Conservation (phyloP, 2,888 invertebrate species). For the Apamea sordens region DNA sequence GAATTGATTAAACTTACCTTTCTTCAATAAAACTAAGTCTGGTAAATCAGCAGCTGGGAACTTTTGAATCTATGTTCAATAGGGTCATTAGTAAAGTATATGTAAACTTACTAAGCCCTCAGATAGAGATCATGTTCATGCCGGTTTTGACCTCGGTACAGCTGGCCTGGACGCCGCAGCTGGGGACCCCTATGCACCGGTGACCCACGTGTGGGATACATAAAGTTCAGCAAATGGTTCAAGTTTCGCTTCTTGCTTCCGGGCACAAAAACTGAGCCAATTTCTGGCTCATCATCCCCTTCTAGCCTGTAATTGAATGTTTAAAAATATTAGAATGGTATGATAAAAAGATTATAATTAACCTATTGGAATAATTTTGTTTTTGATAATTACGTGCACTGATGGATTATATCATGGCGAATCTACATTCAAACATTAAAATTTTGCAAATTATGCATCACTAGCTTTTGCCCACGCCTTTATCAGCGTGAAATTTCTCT, state of each 20-base stretch:
- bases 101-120: slow-evolving; percentile 95
- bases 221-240: slow-evolving; percentile 98
- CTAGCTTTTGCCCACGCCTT: background rate
- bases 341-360: background rate
- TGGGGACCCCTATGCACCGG: slow-evolving; percentile 77
- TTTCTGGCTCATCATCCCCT: slow-evolving; percentile 92
- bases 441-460: background rate
- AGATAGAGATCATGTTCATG: slow-evolving; percentile 98
- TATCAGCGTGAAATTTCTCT: background rate
- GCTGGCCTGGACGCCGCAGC: slow-evolving; percentile 77
- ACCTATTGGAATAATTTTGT: background rate
- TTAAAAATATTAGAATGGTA: background rate
- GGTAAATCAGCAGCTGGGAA: background rate
- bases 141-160: slow-evolving; percentile 89
- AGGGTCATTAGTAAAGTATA: slow-evolving; percentile 35
- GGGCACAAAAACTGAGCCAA: slow-evolving; percentile 95
- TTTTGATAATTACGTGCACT: background rate
- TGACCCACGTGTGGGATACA: slow-evolving; percentile 92
- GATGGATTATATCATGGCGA: background rate
- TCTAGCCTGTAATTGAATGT: slow-evolving; percentile 83
- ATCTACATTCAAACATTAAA: background rate
- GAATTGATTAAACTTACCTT: slow-evolving; percentile 31
- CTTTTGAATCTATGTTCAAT: slow-evolving; percentile 18
- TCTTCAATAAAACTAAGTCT: background rate
- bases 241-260: slow-evolving; percentile 97